Percentiles rank a stretch among this genome's conserved stretches.
Evolutionary conservation across 2,888 invertebrate species (phyloP).

Genomic region (Parthenolecanium corni): DNA sequence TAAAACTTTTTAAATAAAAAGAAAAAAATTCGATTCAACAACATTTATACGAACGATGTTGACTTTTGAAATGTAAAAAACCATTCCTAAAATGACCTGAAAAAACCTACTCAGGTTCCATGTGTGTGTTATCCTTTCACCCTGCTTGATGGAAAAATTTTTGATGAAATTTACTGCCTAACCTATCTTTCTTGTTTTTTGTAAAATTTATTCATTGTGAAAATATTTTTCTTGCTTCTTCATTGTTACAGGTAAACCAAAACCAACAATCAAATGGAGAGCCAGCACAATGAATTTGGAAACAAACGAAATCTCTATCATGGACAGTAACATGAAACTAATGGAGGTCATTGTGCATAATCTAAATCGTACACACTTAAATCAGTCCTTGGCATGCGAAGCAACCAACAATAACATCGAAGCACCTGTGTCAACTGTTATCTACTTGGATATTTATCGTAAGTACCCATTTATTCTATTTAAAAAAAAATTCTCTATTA

Average conservation of each 20-base stretch:
- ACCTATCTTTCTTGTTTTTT: too few species aligned
- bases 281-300: slow-evolving; percentile 53
- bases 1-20: too few species aligned
- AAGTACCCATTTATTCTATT: slow-evolving; percentile 38
- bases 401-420: slow-evolving; percentile 59
- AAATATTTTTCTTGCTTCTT: too few species aligned
- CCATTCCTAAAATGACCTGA: too few species aligned
- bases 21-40: too few species aligned
- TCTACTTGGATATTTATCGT: slow-evolving; percentile 58
- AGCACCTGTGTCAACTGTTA: slow-evolving; percentile 51
- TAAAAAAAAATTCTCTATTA: background rate
- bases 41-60: too few species aligned
- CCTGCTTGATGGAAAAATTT: too few species aligned
- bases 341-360: slow-evolving; percentile 43
- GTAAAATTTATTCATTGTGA: too few species aligned
- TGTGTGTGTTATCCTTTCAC: too few species aligned
- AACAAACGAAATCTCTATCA: slow-evolving; percentile 45
- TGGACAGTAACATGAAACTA: slow-evolving; percentile 41
- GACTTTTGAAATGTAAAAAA: too few species aligned
- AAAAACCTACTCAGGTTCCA: too few species aligned
- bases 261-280: slow-evolving; percentile 66
- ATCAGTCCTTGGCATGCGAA: slow-evolving; percentile 57
- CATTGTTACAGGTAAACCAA: slow-evolving; percentile 64
- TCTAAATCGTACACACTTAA: slow-evolving; percentile 51
- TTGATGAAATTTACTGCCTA: too few species aligned